A percentile compares a stretch with the other conserved stretches of the same genome.
Evolutionary conservation across 2,888 invertebrate species (phyloP).

Genomic region (Cheiracanthium punctorium): DNA sequence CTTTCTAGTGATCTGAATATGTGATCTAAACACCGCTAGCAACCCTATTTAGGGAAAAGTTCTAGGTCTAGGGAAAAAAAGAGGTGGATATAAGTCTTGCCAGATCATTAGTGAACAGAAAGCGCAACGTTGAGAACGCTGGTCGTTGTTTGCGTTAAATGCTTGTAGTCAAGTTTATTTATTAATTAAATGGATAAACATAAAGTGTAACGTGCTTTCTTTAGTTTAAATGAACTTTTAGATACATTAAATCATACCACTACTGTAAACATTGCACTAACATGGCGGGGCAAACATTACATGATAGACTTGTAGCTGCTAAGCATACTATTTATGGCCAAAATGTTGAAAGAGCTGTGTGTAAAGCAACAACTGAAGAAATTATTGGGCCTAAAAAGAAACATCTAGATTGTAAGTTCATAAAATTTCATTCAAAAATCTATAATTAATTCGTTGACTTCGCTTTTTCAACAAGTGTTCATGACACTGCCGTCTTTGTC

Average conservation of each 20-base stretch:
- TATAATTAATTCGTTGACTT: no score
- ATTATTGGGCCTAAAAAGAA: constrained; percentile 99
- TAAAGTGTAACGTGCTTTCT: constrained; percentile 17
- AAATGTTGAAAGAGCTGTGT: constrained; percentile 98
- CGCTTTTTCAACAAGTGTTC: no score
- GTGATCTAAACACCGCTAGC: no score
- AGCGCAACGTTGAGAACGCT: constrained; percentile 44
- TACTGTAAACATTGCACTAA: constrained; percentile 44
- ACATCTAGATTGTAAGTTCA: constrained; percentile 94
- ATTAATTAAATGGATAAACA: constrained; percentile 34
- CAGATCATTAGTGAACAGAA: constrained; percentile 32
- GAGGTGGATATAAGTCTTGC: no score
- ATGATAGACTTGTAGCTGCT: constrained; percentile 97
- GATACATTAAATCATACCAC: background rate
- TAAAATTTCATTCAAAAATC: no score
- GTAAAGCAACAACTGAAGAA: constrained; percentile 99
- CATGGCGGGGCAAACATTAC: constrained; percentile 91
- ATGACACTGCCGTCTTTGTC: no score
- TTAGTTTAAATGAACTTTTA: background rate
- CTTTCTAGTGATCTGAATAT: no score
- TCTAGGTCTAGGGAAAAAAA: no score
- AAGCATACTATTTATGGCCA: constrained; percentile 99
- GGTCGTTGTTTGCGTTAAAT: constrained; percentile 34
- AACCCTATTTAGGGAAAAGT: no score
- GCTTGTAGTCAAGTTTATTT: constrained; percentile 26